phyloP scores from a whole-genome alignment of 2,888 invertebrate species.

The Oligia strigilis region DNA sequence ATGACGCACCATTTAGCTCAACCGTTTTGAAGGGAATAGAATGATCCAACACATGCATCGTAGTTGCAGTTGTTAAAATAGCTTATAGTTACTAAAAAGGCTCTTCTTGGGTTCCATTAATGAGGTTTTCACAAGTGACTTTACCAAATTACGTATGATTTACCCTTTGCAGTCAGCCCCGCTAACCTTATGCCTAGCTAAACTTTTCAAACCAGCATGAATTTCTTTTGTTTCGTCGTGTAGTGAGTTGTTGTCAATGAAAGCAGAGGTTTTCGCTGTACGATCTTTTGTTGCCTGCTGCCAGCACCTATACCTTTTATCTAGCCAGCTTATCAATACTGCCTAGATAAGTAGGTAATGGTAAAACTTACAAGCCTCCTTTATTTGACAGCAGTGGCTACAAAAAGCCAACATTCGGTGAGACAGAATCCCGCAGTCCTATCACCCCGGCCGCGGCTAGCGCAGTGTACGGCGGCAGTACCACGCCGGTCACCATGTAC shows the following conservation, averaged over 20 bases:
- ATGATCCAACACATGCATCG: neutral
- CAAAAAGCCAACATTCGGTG: constrained; percentile 76
- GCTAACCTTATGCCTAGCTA: neutral
- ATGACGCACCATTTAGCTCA: too few species aligned
- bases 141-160: neutral
- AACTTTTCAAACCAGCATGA: neutral
- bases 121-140: neutral
- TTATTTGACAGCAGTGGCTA: constrained; percentile 30
- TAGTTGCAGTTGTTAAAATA: neutral
- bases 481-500: constrained; percentile 83
- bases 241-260: neutral
- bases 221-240: neutral
- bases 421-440: constrained; percentile 26
- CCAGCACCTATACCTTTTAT: neutral
- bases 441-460: constrained; percentile 78
- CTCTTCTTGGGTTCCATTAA: neutral
- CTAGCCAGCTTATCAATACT: too few species aligned
- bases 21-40: too few species aligned
- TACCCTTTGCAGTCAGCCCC: neutral
- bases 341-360: neutral
- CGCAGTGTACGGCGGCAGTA: constrained; percentile 79
- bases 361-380: neutral
- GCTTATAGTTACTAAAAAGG: neutral
- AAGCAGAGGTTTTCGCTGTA: neutral
- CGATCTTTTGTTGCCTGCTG: neutral